phyloP scores from a whole-genome alignment of 35 echinoderm and acorn worm species.

The Patiria miniata region DNA sequence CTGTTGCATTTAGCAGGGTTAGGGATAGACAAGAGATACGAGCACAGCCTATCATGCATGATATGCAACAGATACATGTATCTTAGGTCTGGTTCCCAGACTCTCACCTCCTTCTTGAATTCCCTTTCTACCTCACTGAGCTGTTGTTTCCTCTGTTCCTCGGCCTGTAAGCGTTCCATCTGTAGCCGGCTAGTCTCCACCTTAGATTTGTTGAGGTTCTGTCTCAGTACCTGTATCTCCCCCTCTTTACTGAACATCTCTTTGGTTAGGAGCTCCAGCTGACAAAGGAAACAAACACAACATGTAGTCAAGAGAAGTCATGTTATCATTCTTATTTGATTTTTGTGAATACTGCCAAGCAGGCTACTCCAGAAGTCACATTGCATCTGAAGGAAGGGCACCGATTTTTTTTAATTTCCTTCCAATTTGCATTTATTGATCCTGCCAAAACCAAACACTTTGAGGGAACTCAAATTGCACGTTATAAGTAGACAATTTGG shows the following conservation, averaged over 20 bases:
- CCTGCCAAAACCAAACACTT: no score
- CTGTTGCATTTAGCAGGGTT: no score
- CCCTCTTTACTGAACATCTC: constrained; percentile 85
- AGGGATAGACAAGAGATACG: no score
- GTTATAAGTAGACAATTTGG: no score
- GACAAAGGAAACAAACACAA: neutral
- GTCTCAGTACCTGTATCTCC: constrained; percentile 85
- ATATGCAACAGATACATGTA: no score
- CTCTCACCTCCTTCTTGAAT: constrained; percentile 62
- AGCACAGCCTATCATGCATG: no score
- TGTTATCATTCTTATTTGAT: no score
- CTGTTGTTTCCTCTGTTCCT: constrained; percentile 65
- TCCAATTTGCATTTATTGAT: no score
- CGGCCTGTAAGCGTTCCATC: constrained; percentile 65
- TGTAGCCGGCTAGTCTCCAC: constrained; percentile 67
- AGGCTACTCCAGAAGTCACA: neutral
- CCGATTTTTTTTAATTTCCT: no score
- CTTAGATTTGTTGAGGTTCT: constrained; percentile 80
- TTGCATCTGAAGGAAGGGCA: neutral
- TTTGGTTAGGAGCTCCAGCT: constrained; percentile 67
- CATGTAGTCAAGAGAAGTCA: no score
- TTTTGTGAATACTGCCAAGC: neutral
- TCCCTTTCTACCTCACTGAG: constrained; percentile 77
- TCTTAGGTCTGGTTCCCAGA: no score
- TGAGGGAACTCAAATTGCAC: no score